These are phyloP conservation scores for Bradypodion ventrale DNA, from an alignment of 2,797 vertebrate species.

Conservation along the genomic window DNA sequence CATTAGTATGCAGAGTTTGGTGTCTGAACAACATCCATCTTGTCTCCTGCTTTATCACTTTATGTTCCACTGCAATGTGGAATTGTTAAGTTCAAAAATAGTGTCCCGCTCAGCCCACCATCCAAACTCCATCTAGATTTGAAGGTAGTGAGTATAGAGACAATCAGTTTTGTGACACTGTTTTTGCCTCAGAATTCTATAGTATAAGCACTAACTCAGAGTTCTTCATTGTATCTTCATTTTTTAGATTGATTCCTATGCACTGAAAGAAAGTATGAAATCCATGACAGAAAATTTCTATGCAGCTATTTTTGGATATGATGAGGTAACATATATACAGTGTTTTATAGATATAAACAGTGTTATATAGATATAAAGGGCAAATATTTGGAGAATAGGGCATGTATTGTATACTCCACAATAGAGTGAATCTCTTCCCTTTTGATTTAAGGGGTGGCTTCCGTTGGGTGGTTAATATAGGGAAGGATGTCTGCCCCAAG, in stretches of 20 bases:
- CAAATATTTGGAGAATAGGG: background rate
- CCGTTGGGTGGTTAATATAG: no score
- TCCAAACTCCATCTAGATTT: background rate
- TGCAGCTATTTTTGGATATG: slow-evolving; percentile 94
- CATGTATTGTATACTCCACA: background rate
- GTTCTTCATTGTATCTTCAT: slow-evolving; percentile 55
- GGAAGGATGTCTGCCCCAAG: no score
- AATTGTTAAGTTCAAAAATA: background rate
- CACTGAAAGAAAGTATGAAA: slow-evolving; percentile 87
- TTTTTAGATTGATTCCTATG: slow-evolving; percentile 85
- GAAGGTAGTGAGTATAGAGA: background rate
- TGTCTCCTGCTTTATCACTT: background rate
- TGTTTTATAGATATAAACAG: background rate
- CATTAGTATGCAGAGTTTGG: background rate
- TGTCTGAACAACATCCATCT: background rate
- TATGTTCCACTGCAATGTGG: no score
- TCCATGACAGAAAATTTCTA: slow-evolving; percentile 94
- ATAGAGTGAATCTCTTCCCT: background rate
- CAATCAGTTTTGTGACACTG: background rate
- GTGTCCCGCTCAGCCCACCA: background rate
- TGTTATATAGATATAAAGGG: background rate
- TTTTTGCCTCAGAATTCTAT: background rate
- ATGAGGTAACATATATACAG: slow-evolving; percentile 84
- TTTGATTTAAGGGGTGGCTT: no score
- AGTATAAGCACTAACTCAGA: background rate